Base-by-base conservation (phyloP, 2,888 invertebrate genomes). In the Byasa hedistus region DNA sequence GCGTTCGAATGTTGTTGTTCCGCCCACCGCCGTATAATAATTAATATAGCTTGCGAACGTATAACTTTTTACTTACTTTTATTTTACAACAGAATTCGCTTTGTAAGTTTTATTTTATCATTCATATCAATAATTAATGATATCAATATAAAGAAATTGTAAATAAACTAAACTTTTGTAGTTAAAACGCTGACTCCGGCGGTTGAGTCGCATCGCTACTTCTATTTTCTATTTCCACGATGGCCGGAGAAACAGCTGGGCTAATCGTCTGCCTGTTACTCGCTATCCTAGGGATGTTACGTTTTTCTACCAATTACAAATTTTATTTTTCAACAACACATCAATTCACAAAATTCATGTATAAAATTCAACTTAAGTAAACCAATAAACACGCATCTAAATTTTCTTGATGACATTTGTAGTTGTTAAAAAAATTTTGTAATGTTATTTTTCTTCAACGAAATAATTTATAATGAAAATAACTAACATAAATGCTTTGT, bases 201-300 rank as follows among this genome's bases (percentile, higher is more conserved):
- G 79, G 73, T 79, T 80, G 78, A 85, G 88, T 86, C 85, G 84
- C 81, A 80, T 74, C 78, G 84, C 83, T 84, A 10, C 32, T 32
- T 88, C 87, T 90, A 88, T 90, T 89, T 89, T 89, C 90, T 88
- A 88, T 90, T 87, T 89, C 85, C 84, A 85, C 85, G 19, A 8
- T 51, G 82, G 79, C 74, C 79, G 79, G 83, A 81, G 87, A 83
- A 85, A 86, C 87, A 83, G 84, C 83, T 78, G 83, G 79, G 86
- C 88, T 89, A 89, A 89, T 90, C 88, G 87, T 77, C 84, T 83
- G 81, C 86, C 84, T 81, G 81, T 80, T 79, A 75, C 83, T 83
- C 83, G 76, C 82, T 81, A 77, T 80, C 80, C 76, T 70, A 70
- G 73, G 81, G 84, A 75, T 80, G 74, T 75, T 83, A 69, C 73